phyloP scores from a whole-genome alignment of 2,797 vertebrate genomes.

The Tarsius wallacei region DNA sequence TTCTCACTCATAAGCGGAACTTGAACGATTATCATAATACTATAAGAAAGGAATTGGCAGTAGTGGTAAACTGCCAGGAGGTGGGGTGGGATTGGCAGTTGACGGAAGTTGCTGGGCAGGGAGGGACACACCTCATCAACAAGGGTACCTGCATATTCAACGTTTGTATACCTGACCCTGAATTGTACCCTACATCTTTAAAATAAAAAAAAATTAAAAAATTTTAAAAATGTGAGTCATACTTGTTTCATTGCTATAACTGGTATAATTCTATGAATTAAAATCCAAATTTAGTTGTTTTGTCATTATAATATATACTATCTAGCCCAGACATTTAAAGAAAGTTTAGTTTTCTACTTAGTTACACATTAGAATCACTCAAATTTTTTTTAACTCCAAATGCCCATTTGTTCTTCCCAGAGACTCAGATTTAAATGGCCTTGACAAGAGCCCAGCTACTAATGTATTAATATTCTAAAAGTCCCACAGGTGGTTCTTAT shows the following conservation, averaged over 20 bases:
- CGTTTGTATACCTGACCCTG: no score
- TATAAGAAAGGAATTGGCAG: no score
- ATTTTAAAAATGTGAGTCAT: neutral
- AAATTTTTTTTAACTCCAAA: neutral
- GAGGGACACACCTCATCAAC: no score
- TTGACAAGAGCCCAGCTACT: neutral
- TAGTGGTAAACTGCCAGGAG: no score
- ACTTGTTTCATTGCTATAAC: neutral
- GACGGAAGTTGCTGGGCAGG: no score
- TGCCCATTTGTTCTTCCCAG: neutral
- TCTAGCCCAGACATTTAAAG: neutral
- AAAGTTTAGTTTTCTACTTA: neutral
- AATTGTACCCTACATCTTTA: no score
- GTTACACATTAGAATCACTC: neutral
- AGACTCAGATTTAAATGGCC: neutral
- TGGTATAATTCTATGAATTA: neutral
- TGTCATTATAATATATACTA: neutral
- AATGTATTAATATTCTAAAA: neutral
- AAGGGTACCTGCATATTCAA: no score
- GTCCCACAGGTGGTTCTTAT: neutral
- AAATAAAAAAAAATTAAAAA: no score
- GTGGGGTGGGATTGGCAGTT: no score
- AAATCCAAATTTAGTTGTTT: neutral
- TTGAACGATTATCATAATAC: no score
- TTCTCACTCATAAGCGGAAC: no score